These are phyloP conservation scores for Rugalucina vietnamica DNA, from an alignment of 2,888 invertebrate species.

Conservation along the genomic window DNA sequence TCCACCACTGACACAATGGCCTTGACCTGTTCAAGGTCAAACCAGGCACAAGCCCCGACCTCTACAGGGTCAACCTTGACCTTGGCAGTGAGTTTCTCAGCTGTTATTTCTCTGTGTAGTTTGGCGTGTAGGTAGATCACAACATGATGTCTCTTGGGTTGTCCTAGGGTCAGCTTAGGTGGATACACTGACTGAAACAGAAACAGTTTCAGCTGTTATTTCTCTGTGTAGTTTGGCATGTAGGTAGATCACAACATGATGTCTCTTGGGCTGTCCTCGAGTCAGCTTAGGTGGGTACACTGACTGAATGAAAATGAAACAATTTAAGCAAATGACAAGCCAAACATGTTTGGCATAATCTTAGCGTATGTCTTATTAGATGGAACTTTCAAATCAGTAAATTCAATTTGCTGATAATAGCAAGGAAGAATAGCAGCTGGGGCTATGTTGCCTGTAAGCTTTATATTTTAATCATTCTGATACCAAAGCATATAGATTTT, in stretches of 20 bases:
- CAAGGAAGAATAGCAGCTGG: too few species aligned
- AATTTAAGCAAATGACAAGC: background rate
- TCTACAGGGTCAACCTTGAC: slow-evolving; percentile 81
- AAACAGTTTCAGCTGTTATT: slow-evolving; percentile 66
- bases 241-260: slow-evolving; percentile 84
- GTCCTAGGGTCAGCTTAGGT: slow-evolving; percentile 81
- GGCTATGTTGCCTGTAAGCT: too few species aligned
- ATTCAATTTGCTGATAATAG: too few species aligned
- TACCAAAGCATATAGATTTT: too few species aligned
- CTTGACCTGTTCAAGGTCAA: slow-evolving; percentile 69
- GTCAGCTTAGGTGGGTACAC: slow-evolving; percentile 83
- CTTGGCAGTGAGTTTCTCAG: slow-evolving; percentile 61
- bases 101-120: slow-evolving; percentile 68
- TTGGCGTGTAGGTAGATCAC: slow-evolving; percentile 83
- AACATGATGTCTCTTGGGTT: slow-evolving; percentile 83
- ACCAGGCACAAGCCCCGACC: slow-evolving; percentile 83
- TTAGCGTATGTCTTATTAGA: background rate
- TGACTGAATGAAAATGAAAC: slow-evolving; percentile 77
- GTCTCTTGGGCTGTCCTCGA: slow-evolving; percentile 83
- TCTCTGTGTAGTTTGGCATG: slow-evolving; percentile 74
- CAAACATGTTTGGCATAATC: background rate
- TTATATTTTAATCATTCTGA: too few species aligned
- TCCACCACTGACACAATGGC: slow-evolving; percentile 75
- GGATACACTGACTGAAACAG: slow-evolving; percentile 84
- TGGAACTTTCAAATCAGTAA: background rate